Evolutionary conservation across 2,888 invertebrate genomes (phyloP), one percentile per base, ranked within the genome.

Genomic region (Sisyra nigra): DNA sequence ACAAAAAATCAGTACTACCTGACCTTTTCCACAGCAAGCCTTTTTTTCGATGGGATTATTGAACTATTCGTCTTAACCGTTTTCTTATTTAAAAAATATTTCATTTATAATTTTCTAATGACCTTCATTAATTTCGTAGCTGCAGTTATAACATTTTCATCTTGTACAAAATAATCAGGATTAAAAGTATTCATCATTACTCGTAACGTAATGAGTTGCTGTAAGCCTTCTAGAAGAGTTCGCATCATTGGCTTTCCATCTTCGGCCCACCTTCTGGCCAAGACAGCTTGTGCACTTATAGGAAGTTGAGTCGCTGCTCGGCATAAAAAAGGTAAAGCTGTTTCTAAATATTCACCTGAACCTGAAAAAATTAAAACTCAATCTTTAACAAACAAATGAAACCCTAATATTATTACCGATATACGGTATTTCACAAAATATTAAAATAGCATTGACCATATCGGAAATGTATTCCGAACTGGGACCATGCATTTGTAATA

Each of bases 51-150:
- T n/a, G n/a, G n/a, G n/a, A n/a, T n/a, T n/a, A n/a, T n/a, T n/a
- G n/a, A n/a, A n/a, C n/a, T n/a, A n/a, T n/a, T n/a, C n/a, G n/a
- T n/a, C n/a, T n/a, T n/a, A n/a, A n/a, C n/a, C n/a, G n/a, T n/a
- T n/a, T n/a, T n/a, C n/a, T n/a, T n/a, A n/a, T n/a, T n/a, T n/a
- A n/a, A n/a, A n/a, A n/a, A n/a, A n/a, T n/a, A n/a, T n/a, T n/a
- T n/a, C n/a, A 31, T 6, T 32, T 48, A n/a, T n/a, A n/a, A n/a
- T n/a, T n/a, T n/a, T n/a, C n/a, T n/a, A n/a, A 47, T 52, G 58
- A 80, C 80, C 70, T 88, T 92, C 74, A 93, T 80, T 40, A 92
- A 74, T 67, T 83, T 85, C 13, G 91, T 87, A 2, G 89, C 84
- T 46, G 81, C 76, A 13, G 84, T 82, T 44, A 93, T 81, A 45